phyloP scores from a whole-genome alignment of 2,797 vertebrate species.

The Arnoldichthys spilopterus region DNA sequence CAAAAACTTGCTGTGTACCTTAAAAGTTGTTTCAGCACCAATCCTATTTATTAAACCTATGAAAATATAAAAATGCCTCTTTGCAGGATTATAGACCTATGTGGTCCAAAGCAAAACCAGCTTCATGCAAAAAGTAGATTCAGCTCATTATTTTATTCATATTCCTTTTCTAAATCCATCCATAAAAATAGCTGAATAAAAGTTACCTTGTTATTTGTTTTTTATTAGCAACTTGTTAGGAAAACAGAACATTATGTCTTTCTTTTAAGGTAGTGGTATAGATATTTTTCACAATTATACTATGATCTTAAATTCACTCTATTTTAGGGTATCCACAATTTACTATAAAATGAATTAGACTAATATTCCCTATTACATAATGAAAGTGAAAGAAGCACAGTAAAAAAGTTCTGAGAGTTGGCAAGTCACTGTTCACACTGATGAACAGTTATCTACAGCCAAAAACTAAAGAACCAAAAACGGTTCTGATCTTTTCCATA shows the following conservation, averaged over 20 bases:
- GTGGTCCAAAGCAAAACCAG: no score
- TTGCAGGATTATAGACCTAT: no score
- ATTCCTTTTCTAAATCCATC: no score
- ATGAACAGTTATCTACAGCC: neutral
- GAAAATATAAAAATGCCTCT: no score
- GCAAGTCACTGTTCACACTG: conserved; percentile 11
- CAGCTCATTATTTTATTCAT: no score
- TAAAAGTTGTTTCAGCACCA: no score
- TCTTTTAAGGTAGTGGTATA: neutral
- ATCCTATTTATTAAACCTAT: no score
- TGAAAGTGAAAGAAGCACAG: neutral
- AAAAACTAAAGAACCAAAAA: neutral
- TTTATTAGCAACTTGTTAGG: neutral
- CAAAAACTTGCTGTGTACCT: no score
- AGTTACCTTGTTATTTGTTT: neutral
- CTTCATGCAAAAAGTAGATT: no score
- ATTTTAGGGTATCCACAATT: neutral
- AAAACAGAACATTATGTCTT: neutral
- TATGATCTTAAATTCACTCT: neutral
- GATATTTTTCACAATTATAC: neutral
- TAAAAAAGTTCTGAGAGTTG: neutral
- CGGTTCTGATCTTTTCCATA: neutral
- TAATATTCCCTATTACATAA: neutral
- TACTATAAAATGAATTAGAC: neutral
- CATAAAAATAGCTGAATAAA: neutral